Percentiles rank a stretch among this genome's conserved stretches.
Evolutionary conservation across 2,113 vertebrate genomes (phyloP).

Genomic region (Campylorhamphus procurvoides): DNA sequence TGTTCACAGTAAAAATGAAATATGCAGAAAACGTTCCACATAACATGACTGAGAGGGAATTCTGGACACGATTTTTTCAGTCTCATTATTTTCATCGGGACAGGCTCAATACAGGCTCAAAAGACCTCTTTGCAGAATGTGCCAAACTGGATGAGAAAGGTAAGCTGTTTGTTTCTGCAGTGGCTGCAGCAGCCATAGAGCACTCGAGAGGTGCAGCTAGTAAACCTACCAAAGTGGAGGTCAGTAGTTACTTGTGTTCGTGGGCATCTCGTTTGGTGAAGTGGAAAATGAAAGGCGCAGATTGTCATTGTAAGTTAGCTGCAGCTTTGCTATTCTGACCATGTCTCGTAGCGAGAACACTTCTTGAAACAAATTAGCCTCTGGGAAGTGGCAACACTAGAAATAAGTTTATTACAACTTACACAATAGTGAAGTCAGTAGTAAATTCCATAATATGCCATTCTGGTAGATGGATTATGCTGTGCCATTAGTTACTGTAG

Average conservation of each 20-base stretch:
- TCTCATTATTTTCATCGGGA: constrained; percentile 99
- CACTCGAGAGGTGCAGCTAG: neutral
- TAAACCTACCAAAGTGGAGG: neutral
- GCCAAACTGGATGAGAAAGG: constrained; percentile 97
- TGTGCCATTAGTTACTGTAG: neutral
- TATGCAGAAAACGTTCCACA: constrained; percentile 97
- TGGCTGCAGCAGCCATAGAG: neutral
- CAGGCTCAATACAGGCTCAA: constrained; percentile 91
- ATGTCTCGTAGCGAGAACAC: neutral
- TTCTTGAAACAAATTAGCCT: neutral
- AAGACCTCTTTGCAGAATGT: constrained; percentile 98
- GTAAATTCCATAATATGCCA: neutral
- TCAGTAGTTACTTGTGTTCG: neutral
- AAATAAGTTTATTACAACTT: neutral
- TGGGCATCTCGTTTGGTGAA: neutral
- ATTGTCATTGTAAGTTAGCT: neutral
- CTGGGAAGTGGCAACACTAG: neutral
- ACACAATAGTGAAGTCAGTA: neutral
- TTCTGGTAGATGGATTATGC: neutral
- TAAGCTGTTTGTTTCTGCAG: constrained; percentile 49
- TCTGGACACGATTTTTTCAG: constrained; percentile 99
- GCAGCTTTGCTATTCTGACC: neutral
- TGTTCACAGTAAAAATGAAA: constrained; percentile 93
- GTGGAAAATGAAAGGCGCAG: neutral
- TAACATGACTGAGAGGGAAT: constrained; percentile 95